Percentiles rank a stretch among this genome's conserved stretches.
Conservation (phyloP, 2,888 invertebrate genomes). For the Pseudococcus longispinus region DNA sequence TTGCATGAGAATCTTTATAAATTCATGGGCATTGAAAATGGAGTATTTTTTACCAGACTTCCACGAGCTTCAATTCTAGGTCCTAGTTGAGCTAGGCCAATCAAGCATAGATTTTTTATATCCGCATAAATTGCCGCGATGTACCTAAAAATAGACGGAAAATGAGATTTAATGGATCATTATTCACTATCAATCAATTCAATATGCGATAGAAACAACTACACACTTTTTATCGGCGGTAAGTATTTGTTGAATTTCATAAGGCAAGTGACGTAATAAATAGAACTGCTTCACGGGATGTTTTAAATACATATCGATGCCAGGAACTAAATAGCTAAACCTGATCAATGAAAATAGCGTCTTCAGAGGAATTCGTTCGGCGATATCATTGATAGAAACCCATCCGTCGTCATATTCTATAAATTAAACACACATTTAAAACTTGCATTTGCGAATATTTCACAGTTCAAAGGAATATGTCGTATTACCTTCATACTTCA, state of each 20-base stretch:
- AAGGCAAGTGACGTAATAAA: slow-evolving; percentile 56
- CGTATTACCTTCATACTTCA: slow-evolving; percentile 65
- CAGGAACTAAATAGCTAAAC: slow-evolving; percentile 67
- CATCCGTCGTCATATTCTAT: slow-evolving; percentile 71
- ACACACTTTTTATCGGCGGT: slow-evolving; percentile 57
- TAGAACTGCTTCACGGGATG: slow-evolving; percentile 58
- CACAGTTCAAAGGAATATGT: not conserved
- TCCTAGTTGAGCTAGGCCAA: slow-evolving; percentile 56
- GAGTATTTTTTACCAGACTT: slow-evolving; percentile 44
- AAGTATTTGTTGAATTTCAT: slow-evolving; percentile 56
- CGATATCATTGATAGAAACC: slow-evolving; percentile 73
- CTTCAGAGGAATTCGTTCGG: slow-evolving; percentile 74
- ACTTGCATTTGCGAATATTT: not conserved
- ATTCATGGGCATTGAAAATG: not conserved
- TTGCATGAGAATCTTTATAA: too few species aligned
- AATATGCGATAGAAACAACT: not conserved
- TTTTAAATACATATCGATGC: slow-evolving; percentile 55
- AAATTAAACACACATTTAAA: slow-evolving; percentile 45
- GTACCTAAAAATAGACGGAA: not conserved
- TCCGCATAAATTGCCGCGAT: not conserved
- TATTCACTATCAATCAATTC: not conserved
- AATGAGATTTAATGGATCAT: not conserved
- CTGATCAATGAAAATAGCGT: slow-evolving; percentile 74
- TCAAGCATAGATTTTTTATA: slow-evolving; percentile 5
- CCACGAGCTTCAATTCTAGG: slow-evolving; percentile 49